A percentile compares a stretch with the other conserved stretches of the same genome.
Evolutionary conservation across 2,888 invertebrate genomes (phyloP).

Genomic region (Epirrita christyi): DNA sequence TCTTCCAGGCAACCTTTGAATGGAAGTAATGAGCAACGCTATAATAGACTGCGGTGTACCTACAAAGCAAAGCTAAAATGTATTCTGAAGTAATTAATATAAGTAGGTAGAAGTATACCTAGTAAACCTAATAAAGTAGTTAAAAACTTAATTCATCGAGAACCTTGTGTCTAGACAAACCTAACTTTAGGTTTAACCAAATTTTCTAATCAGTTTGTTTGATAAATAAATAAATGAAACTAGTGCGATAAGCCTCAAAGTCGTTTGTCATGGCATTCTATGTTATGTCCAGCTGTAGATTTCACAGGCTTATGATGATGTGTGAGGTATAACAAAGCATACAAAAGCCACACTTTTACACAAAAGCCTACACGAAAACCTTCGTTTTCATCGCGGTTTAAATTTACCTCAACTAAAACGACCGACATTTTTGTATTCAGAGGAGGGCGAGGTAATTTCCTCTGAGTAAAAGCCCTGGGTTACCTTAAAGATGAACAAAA

Average conservation of each 20-base stretch:
- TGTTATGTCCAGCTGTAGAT: background rate
- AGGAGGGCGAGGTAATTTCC: conserved; percentile 58
- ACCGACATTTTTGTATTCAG: conserved; percentile 44
- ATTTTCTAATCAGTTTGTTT: too few species aligned
- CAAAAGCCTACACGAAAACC: conserved; percentile 11
- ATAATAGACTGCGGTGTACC: too few species aligned
- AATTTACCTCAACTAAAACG: conserved; percentile 37
- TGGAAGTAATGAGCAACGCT: too few species aligned
- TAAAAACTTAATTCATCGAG: too few species aligned
- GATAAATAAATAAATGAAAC: too few species aligned
- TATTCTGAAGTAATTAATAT: too few species aligned
- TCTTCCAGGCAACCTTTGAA: too few species aligned
- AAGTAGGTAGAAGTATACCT: too few species aligned
- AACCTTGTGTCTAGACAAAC: too few species aligned
- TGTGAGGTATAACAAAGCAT: background rate
- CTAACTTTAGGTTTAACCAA: too few species aligned
- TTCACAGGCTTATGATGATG: background rate
- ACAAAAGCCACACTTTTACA: conserved; percentile 2
- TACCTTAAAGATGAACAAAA: conserved; percentile 59
- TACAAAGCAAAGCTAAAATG: too few species aligned
- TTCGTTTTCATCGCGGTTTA: conserved; percentile 15
- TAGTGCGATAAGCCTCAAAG: background rate
- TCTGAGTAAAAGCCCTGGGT: conserved; percentile 55
- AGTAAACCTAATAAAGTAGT: too few species aligned
- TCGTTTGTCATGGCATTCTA: background rate